Conservation (phyloP, 2,888 invertebrate genomes). For the Xestia xanthographa region DNA sequence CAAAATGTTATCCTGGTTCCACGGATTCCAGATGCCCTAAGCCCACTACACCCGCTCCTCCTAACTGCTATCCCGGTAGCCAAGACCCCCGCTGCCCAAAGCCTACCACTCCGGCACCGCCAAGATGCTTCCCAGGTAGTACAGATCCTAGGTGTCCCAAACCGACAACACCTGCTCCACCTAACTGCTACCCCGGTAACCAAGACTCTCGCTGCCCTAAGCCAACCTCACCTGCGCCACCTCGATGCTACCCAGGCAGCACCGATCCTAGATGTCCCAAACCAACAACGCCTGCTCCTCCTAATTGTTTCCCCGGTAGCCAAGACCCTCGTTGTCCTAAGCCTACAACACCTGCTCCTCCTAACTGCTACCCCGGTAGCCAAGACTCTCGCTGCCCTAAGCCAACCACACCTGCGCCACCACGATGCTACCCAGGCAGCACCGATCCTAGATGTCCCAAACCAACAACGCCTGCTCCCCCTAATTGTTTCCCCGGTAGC, state of each 20-base stretch:
- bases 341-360: conserved; percentile 65
- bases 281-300: neutral
- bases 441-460: neutral
- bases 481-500: conserved; percentile 73
- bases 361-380: conserved; percentile 70
- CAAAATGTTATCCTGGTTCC: conserved; percentile 67
- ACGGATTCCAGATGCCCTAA: conserved; percentile 73
- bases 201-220: conserved; percentile 53
- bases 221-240: conserved; percentile 65
- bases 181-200: conserved; percentile 72
- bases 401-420: neutral
- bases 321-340: conserved; percentile 6
- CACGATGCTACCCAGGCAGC: conserved; percentile 38
- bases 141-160: conserved; percentile 69
- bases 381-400: neutral
- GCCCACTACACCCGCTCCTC: no score
- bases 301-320: neutral
- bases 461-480: conserved; percentile 60
- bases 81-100: conserved; percentile 68
- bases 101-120: conserved; percentile 66
- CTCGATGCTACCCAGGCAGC: neutral
- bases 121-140: conserved; percentile 70
- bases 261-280: neutral
- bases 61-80: neutral
- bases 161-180: conserved; percentile 64